phyloP scores from a whole-genome alignment of 2,888 invertebrate species.

The Ophioninae sp. region DNA sequence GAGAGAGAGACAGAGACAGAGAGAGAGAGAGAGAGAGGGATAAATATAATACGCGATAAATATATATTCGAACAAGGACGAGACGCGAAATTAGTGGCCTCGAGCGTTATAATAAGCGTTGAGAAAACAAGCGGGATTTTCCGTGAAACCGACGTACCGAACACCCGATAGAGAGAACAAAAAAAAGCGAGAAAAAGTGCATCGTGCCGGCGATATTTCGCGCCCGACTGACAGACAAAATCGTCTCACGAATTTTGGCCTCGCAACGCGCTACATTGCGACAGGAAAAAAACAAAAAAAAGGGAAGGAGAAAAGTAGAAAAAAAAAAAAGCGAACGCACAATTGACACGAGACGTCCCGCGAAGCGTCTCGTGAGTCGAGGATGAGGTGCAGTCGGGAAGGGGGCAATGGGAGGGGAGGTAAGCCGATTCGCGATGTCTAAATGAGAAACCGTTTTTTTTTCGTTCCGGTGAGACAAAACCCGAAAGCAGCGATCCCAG shows the following conservation, averaged over 20 bases:
- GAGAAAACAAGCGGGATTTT: conserved; percentile 21
- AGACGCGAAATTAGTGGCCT: background rate
- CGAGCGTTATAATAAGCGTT: conserved; percentile 19
- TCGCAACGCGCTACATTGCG: conserved; percentile 23
- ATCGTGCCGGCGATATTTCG: conserved; percentile 4
- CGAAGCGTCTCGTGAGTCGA: conserved; percentile 24
- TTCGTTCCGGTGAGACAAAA: conserved; percentile 32
- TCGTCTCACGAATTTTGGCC: conserved; percentile 10
- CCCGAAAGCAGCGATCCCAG: conserved; percentile 36
- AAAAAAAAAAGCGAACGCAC: conserved; percentile 43
- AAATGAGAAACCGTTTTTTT: conserved; percentile 25
- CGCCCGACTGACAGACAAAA: conserved; percentile 23
- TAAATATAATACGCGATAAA: conserved; percentile 16
- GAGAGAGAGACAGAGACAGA: conserved; percentile 54
- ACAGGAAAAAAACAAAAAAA: conserved; percentile 27
- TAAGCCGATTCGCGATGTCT: conserved; percentile 36
- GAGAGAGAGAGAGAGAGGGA: conserved; percentile 43
- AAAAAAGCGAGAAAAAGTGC: conserved; percentile 18
- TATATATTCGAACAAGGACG: conserved; percentile 12
- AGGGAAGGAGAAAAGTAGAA: conserved; percentile 17
- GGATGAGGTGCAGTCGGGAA: conserved; percentile 1
- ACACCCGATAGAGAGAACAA: conserved; percentile 15
- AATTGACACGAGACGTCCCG: conserved; percentile 49
- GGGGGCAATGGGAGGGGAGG: conserved; percentile 5
- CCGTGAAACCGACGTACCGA: conserved; percentile 42